Base-by-base conservation (phyloP, 2,888 invertebrate species). In the Andrena camellia region DNA sequence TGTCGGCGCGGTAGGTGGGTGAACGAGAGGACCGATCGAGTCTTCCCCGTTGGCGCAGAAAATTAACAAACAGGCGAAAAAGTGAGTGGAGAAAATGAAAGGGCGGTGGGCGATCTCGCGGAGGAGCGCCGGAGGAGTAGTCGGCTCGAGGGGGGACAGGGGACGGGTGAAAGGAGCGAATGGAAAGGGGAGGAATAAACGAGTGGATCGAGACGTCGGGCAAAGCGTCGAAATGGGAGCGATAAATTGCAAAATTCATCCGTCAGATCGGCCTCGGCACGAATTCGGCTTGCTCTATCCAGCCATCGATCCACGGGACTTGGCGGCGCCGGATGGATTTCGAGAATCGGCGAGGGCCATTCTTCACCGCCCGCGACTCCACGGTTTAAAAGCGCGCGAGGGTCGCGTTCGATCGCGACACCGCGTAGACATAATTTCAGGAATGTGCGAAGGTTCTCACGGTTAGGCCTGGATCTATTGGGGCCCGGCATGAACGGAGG, bases 211-310 rank as follows among this genome's bases (percentile, higher is more conserved):
- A 83, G 70, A 75, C 31, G 66, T 68, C 54, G 50, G 62, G 64
- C 23, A 67, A 77, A 60, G 20, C 60, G 13, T 75, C 64, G 78
- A 68, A 26, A 78, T 74, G 69, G 35, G 54, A 69, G 84, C 82
- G 74, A 90, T 91, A 91, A 90, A 90, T 91, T 87, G 86, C 81
- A 72, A 89, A 88, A 90, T 89, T 90, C 88, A 86, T 90, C 86
- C 78, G 81, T 72, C 68, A 83, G 71, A 84, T 74, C 78, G 77
- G 50, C 75, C 84, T 89, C 86, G 86, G 71, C 71, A 73, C 76
- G 78, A 87, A 82, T 79, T 82, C 64, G 73, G 72, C 64, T 57
- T 69, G 60, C 80, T 85, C 70, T 81, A 66, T 74, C 57, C 42
- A 52, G 13, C 35, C 71, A 50, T 68, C 42, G 69, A 79, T 73